phyloP scores from a whole-genome alignment of 1,140 invertebrate genomes.

The Drosophila pallidifrons region DNA sequence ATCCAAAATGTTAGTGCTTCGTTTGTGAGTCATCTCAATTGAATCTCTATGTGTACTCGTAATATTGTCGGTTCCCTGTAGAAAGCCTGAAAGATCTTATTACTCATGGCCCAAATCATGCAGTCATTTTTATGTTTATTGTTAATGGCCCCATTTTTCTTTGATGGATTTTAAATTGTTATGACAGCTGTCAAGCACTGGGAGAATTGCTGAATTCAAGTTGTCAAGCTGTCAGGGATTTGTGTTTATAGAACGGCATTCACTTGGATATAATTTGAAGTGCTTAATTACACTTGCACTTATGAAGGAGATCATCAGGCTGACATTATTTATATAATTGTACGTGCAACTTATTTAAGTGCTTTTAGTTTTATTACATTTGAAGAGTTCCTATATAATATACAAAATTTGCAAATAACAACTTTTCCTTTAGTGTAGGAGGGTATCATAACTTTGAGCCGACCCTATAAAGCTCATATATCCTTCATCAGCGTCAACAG shows the following conservation, averaged over 20 bases:
- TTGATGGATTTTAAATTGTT: slow-evolving; percentile 77
- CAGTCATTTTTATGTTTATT: slow-evolving; percentile 41
- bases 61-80: slow-evolving; percentile 18
- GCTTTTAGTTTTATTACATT: too few species aligned
- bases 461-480: too few species aligned
- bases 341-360: too few species aligned
- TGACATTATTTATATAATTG: background rate
- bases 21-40: slow-evolving; percentile 56
- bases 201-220: background rate
- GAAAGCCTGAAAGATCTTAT: slow-evolving; percentile 34
- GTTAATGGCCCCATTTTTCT: slow-evolving; percentile 48
- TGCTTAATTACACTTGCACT: background rate
- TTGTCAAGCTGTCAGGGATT: slow-evolving; percentile 5
- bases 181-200: slow-evolving; percentile 59
- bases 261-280: background rate
- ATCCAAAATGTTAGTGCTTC: slow-evolving; percentile 53
- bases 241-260: background rate
- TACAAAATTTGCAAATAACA: too few species aligned
- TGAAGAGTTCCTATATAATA: too few species aligned
- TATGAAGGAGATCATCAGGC: too few species aligned
- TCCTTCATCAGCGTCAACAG: too few species aligned
- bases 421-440: too few species aligned
- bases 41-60: slow-evolving; percentile 15
- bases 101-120: slow-evolving; percentile 69
- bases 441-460: too few species aligned